Evolutionary conservation across 2,113 vertebrate species (phyloP), one percentile per base, ranked within the genome.

Genomic region (Pterophyllum scalare): DNA sequence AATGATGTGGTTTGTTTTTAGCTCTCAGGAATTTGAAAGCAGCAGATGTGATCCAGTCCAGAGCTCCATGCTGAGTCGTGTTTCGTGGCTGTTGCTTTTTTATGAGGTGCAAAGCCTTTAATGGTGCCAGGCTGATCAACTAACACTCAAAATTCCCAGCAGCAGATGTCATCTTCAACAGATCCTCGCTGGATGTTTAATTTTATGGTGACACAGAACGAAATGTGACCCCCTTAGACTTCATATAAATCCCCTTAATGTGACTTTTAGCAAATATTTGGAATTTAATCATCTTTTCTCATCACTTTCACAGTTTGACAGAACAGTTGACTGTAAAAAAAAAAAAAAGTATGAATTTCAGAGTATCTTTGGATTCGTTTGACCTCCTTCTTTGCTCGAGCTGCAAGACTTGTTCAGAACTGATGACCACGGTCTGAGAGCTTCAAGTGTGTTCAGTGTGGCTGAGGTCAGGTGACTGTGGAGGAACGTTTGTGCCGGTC

Each of bases 131-230:
- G 5, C 38, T 46, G 64, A 67, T 2, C 6, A 2, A 67, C 22
- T 61, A 20, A 33, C 31, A 60, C 28, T 20, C 59, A 43, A 19
- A 67, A 46, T 26, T 67, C 11, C 40, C 11, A 43, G 40, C 1
- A 43, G 13, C 40, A 43, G 40, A 3, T 1, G 11, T 43, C 0
- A 0, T 46, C 38, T 46, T 11, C 1, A 0, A 46, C 26, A 15
- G 0, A 14, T 26, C 64, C 43, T 67, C 26, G 38, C 3, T 40
- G 38, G 38, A 40, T 9, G 9, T 11, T 10, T 40, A 40, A 65
- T 17, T 43, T 65, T 2, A 40, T 65, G 62, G 62, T 26, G 62
- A 65, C 38, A 43, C 35, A 65, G 0, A 46, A n/a, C n/a, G n/a
- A 13, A 67, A 2, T 54, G 64, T 0, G 22, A 67, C 0, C 19